Conservation (phyloP, 1,140 invertebrate species). For the Mactra quadrangularis region DNA sequence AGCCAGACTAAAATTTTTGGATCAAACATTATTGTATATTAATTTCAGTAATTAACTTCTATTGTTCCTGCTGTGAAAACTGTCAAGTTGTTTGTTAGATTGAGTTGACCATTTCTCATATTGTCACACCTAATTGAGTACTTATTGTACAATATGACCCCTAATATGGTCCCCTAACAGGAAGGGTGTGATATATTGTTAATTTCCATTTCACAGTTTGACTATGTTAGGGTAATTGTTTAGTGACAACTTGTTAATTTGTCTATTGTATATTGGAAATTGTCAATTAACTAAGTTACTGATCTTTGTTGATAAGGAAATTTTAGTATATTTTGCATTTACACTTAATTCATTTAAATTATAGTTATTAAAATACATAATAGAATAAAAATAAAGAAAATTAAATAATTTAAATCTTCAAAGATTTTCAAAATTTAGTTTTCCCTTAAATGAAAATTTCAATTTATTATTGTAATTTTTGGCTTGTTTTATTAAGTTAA, state of each 20-base stretch:
- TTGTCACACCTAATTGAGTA: conserved; percentile 47
- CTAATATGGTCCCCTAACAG: background rate
- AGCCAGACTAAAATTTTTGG: background rate
- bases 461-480: too few species aligned
- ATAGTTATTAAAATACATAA: too few species aligned
- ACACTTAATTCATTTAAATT: too few species aligned
- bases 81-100: conserved; percentile 30
- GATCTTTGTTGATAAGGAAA: too few species aligned
- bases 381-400: too few species aligned
- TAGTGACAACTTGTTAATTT: conserved; percentile 45
- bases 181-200: conserved; percentile 23
- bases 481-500: too few species aligned
- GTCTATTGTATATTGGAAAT: conserved; percentile 18
- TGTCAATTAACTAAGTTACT: background rate
- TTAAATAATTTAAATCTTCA: too few species aligned
- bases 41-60: conserved; percentile 7
- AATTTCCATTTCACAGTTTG: conserved; percentile 14
- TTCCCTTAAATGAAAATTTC: too few species aligned
- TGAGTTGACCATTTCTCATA: conserved; percentile 39
- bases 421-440: too few species aligned
- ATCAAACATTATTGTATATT: too few species aligned
- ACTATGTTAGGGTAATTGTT: background rate
- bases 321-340: too few species aligned
- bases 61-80: conserved; percentile 31
- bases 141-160: conserved; percentile 4